Evolutionary conservation across 2,797 vertebrate genomes (phyloP), one percentile per base, ranked within the genome.

Genomic region (Alosa sapidissima): DNA sequence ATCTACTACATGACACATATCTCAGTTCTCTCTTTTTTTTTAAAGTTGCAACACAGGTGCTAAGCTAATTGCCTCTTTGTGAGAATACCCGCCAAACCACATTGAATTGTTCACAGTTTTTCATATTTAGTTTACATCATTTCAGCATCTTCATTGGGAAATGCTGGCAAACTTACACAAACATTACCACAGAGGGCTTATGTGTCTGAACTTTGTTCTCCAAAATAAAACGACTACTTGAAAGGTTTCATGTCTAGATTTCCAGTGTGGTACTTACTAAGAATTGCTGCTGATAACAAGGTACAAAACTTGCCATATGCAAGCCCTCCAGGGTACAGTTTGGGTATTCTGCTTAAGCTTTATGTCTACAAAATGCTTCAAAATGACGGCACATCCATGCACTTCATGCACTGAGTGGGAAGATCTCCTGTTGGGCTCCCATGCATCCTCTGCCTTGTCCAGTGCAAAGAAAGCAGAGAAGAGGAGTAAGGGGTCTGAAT

Each of bases 371-470:
- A 90, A 78, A 91, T 91, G 90, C 87, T 88, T 92, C 87, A 91
- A 94, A 90, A 94, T 92, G 58, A 94, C 90, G 89, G 91, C 91
- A 91, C 91, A 94, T 94, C 94, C 95, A 96, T 96, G 96, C 95
- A 93, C 85, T 85, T 95, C 96, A 96, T 96, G 95, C 95, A 95
- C 92, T 93, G 92, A 93, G 91, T 93, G 89, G 88, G 87, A 88
- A 89, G 88, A 86, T 87, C 87, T 85, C 92, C 90, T 81, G 88
- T 55, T 81, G 84, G 68, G 85, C 36, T 84, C 88, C 87, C 89
- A 89, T 89, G 88, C 84, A 82, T 87, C 65, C 86, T 49, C 72
- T 65, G 62, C 84, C 85, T 84, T 85, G 81, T 28, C 19, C 75
- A 55, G 72, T 47, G 54, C 55, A 65, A 72, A 81, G 75, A 45